Conservation (phyloP, 2,113 vertebrate species). For the Stercorarius parasiticus region DNA sequence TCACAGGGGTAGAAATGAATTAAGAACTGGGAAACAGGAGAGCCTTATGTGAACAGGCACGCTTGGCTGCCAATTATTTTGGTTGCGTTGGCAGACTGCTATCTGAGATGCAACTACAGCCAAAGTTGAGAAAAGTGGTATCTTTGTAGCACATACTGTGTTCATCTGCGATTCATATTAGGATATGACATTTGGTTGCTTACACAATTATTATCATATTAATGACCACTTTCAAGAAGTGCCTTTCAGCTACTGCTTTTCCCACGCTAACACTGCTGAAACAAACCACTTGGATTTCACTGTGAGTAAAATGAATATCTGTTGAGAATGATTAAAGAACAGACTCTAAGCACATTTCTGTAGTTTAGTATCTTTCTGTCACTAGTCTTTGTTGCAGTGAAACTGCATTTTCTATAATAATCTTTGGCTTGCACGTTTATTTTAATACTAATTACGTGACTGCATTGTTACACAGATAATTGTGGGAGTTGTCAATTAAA, state of each 20-base stretch:
- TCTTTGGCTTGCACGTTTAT: conserved; percentile 34
- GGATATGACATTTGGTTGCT: neutral
- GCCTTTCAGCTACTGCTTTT: conserved; percentile 5
- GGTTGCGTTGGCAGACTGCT: neutral
- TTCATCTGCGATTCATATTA: neutral
- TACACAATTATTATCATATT: conserved; percentile 9
- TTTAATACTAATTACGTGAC: conserved; percentile 51
- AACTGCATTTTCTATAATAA: conserved; percentile 27
- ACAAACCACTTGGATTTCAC: neutral
- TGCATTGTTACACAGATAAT: conserved; percentile 46
- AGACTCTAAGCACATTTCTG: neutral
- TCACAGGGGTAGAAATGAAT: neutral
- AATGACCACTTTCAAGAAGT: neutral
- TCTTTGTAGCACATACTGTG: neutral
- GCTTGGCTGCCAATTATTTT: conserved; percentile 13
- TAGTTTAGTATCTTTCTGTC: conserved; percentile 29
- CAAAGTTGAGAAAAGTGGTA: neutral
- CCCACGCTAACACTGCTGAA: neutral
- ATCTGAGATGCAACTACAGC: neutral
- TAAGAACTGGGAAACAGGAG: neutral
- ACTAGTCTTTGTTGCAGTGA: conserved; percentile 15
- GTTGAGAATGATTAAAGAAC: conserved; percentile 20
- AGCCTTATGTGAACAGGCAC: neutral
- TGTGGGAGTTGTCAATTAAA: conserved; percentile 41
- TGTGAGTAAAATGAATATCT: neutral